Evolutionary conservation across 2,888 invertebrate genomes (phyloP), one percentile per base, ranked within the genome.

Genomic region (Caenorhabditis wallacei): DNA sequence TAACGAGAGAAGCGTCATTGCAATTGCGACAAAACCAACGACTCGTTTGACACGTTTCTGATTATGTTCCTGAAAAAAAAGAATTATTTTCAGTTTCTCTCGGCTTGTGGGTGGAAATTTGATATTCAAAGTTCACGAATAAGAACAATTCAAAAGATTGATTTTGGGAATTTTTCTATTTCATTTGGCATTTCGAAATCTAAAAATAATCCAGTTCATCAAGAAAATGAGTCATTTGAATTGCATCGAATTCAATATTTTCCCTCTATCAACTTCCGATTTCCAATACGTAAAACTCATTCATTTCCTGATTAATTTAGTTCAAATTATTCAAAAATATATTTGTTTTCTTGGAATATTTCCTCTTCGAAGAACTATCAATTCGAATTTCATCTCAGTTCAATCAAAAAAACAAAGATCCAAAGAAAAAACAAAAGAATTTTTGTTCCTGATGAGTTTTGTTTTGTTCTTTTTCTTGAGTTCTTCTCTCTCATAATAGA

Each of bases 11-110:
- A 89, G 46, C 26, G 89, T 90, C 69, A 90, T 83, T n/a, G 84
- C 75, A 69, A 90, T 81, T 18, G 90, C 90, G 10, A 90, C 90
- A 16, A 86, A 43, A 43, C 88, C 88, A 24, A 90, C 90, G 51
- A 90, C 90, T n/a, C 88, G 85, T 76, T 90, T 90, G 30, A 90
- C 88, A 18, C 88, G 84, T 37, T 85, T 85, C 56, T 89, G 89
- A 68, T 86, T 86, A 80, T 86, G 86, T 35, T 86, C 86, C 86
- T 86, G 84, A 18, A 84, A 84, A 74, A 30, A 48, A 37, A 56
- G 30, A 43, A 54, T n/a, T 54, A 18, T 59, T 22, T 59, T 24
- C 5, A 16, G 4, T n/a, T 24, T 63, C 46, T 63, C n/a, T n/a
- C 16, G 5, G n/a, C 11, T n/a, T 51, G 64, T 26, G 64, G 64